Percentiles rank a stretch among this genome's conserved stretches.
These are phyloP conservation scores for Tamias sibiricus DNA, from an alignment of 2,113 vertebrate species.

Conservation along the genomic window DNA sequence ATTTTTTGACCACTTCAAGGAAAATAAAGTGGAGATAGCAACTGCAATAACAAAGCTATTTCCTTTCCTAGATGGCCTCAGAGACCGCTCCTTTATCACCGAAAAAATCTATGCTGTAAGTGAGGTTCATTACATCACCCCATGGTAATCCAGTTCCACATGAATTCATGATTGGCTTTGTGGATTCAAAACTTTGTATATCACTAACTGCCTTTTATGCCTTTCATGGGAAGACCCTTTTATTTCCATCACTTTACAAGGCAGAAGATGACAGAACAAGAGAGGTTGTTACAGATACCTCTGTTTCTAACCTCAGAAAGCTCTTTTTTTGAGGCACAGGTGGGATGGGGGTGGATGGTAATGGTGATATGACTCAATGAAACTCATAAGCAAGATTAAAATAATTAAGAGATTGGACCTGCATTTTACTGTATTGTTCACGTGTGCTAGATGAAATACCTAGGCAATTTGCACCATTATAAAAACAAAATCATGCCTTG, in stretches of 20 bases:
- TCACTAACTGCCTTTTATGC: not conserved
- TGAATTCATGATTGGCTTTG: not conserved
- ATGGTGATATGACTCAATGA: not conserved
- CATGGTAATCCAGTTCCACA: not conserved
- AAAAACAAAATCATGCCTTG: not conserved
- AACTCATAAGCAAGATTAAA: not conserved
- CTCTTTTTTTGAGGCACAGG: not conserved
- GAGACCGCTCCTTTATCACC: not conserved
- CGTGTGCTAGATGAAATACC: not conserved
- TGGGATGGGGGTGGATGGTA: not conserved
- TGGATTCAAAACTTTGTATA: not conserved
- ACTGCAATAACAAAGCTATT: not conserved
- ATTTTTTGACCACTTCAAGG: not conserved
- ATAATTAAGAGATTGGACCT: not conserved
- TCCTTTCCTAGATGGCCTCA: constrained; percentile 52
- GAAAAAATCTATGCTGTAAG: constrained; percentile 5
- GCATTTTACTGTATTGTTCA: not conserved
- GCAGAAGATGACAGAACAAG: not conserved
- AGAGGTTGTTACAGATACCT: not conserved
- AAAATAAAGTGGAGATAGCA: constrained; percentile 42
- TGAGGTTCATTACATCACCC: not conserved
- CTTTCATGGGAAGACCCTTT: not conserved
- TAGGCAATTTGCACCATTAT: not conserved
- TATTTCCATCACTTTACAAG: not conserved
- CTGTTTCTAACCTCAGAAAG: not conserved